Base-by-base conservation (phyloP, 2,797 vertebrate species). In the Falco columbarius region DNA sequence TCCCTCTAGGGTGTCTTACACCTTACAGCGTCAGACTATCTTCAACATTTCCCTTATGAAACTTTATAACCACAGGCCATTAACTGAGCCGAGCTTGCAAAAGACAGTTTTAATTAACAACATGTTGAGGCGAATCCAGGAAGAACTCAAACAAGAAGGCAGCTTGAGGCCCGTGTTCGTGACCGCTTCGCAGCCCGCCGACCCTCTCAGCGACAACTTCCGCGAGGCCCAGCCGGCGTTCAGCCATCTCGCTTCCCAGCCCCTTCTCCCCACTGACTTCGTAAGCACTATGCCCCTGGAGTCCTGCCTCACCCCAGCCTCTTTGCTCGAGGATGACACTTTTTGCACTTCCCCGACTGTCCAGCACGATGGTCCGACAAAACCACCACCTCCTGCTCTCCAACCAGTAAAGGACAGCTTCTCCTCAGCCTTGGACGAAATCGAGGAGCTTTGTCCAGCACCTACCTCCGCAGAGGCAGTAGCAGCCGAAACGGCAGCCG, bases 31-130 rank as follows among this genome's bases (percentile, higher is more conserved):
- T 84, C 99, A 99, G 98, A 99, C 99, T 98, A 99, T 99, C 98
- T 99, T 99, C 98, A 99, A 99, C 99, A 99, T 99, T 99, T 99
- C 99, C 95, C 98, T 99, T 97, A 99, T 99, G 99, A 99, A 99
- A 98, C 98, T 99, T 95, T 99, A 99, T 94, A 99, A 98, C 98
- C 99, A 99, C 97, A 98, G 99, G 95, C 98, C 99, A 15, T 98
- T 99, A 65, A 98, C 98, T 1, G 99, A 99, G 98, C 99, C 99
- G 52, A 99, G 99, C 97, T 98, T 99, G 98, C 99, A 99, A 97
- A 99, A 99, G 96, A 99, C 99, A 4, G 99, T 99, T 97, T 98
- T 99, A 97, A 99, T 99, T 97, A 99, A 99, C 98, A 99, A 99
- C 98, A 99, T 99, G 99, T 93, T 99, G 97, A 98, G 99, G 29